phyloP scores from a whole-genome alignment of 2,888 invertebrate species.

The Chymomyza fuscimana region DNA sequence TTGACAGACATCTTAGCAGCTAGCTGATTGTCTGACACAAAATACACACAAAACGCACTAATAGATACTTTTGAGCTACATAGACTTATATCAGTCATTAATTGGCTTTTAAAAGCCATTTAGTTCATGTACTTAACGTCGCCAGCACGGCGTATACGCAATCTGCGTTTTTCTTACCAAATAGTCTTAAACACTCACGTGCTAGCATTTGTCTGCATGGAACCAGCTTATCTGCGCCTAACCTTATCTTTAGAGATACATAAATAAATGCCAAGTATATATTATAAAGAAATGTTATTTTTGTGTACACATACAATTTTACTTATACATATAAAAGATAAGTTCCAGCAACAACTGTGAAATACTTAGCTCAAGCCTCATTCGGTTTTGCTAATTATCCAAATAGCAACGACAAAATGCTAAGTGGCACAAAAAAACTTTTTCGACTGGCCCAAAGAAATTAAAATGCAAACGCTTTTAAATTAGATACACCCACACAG shows the following conservation, averaged over 20 bases:
- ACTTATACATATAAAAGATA: constrained; percentile 6
- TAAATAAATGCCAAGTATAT: not conserved
- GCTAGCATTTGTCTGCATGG: constrained; percentile 28
- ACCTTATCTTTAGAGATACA: constrained; percentile 7
- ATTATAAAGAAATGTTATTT: not conserved
- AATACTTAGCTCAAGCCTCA: constrained; percentile 21
- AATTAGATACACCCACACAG: not conserved
- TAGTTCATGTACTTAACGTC: constrained; percentile 40
- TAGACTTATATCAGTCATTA: constrained; percentile 48
- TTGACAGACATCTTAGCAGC: constrained; percentile 33
- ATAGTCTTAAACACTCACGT: constrained; percentile 54
- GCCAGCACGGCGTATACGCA: constrained; percentile 46
- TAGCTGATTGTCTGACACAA: constrained; percentile 8
- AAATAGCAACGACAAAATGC: constrained; percentile 18
- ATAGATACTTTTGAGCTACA: not conserved
- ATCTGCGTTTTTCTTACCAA: constrained; percentile 34
- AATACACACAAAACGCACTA: not conserved
- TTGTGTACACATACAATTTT: not conserved
- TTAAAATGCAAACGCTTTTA: constrained; percentile 9
- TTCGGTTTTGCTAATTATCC: constrained; percentile 18
- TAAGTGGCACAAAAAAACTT: constrained; percentile 7
- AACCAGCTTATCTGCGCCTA: constrained; percentile 27
- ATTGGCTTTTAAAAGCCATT: constrained; percentile 64
- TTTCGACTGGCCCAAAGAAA: constrained; percentile 15
- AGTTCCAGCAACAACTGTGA: not conserved